A percentile compares a stretch with the other conserved stretches of the same genome.
Conservation (phyloP, 2,797 vertebrate genomes). For the Sylvilagus floridanus region DNA sequence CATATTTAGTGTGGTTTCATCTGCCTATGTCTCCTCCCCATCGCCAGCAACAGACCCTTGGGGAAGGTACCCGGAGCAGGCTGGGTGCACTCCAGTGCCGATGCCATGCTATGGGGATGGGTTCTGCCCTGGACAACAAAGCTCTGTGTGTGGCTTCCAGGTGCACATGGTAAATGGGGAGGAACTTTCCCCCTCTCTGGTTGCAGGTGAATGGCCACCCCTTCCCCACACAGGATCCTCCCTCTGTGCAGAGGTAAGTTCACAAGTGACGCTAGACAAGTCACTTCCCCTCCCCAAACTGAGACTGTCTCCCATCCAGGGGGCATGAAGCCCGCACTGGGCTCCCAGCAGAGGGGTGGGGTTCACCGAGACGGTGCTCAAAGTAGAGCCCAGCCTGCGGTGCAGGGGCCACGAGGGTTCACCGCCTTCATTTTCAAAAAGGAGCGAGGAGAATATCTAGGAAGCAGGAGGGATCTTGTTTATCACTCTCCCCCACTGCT, state of each 20-base stretch:
- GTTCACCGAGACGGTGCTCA: fast-evolving
- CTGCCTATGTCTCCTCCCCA: background rate
- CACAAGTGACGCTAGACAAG: background rate
- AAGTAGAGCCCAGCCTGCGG: background rate
- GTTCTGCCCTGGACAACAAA: too few species aligned
- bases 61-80: fast-evolving
- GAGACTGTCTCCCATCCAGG: background rate
- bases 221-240: too few species aligned
- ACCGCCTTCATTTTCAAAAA: background rate
- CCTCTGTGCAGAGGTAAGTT: background rate
- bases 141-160: background rate
- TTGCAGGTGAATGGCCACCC: fast-evolving
- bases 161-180: background rate
- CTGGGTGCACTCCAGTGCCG: background rate
- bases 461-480: background rate
- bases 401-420: background rate
- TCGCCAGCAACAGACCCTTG: background rate
- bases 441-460: background rate
- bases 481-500: background rate
- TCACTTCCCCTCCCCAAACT: background rate
- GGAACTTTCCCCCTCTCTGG: background rate
- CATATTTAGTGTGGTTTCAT: fast-evolving
- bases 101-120: fast-evolving
- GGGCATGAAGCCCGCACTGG: background rate
- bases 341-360: background rate